Evolutionary conservation across 2,888 invertebrate species (phyloP), one percentile per base, ranked within the genome.

Genomic region (Cyclophora albipunctata): DNA sequence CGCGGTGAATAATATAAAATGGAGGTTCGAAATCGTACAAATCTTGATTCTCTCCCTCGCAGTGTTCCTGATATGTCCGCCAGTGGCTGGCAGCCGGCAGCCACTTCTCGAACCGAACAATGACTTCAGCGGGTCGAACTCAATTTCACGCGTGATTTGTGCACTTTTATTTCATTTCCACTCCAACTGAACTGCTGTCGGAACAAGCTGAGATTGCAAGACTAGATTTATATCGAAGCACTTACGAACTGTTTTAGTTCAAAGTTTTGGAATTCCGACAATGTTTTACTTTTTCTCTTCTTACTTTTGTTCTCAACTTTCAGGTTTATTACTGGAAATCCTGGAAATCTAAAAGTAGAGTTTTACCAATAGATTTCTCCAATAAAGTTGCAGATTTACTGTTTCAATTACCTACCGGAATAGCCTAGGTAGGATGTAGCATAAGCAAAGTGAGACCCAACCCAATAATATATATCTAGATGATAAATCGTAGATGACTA

Each of bases 121-220:
- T 78, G 76, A 75, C 78, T 79, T 75, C 69, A 73, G 73, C 67
- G 75, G 77, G 66, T 77, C 77, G 78, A 84, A 85, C 76, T 83
- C 85, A 83, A 87, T 87, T 87, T 86, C 84, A 86, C 85, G 86
- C 83, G 82, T 84, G 84, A 84, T 86, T 84, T 84, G 78, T 79
- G 73, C 73, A 75, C 75, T 82, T 81, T 84, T 81, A 84, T 83
- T 84, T 81, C 78, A 78, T 84, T 84, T 73, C 76, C 73, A 80
- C 73, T 75, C 62, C 62, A 60, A 66, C 61, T 67, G 67, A 71
- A 73, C 67, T 63, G 63, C 62, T 69, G 67, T 70, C 69, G 70
- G 64, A 64, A 68, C 63, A 65, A 58, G 59, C 57, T 56, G 52
- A 64, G 43, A 62, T 64, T 58, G 57, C 53, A 50, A 58, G 51